Evolutionary conservation across 2,888 invertebrate species (phyloP).

Genomic region (Polia nebulosa): DNA sequence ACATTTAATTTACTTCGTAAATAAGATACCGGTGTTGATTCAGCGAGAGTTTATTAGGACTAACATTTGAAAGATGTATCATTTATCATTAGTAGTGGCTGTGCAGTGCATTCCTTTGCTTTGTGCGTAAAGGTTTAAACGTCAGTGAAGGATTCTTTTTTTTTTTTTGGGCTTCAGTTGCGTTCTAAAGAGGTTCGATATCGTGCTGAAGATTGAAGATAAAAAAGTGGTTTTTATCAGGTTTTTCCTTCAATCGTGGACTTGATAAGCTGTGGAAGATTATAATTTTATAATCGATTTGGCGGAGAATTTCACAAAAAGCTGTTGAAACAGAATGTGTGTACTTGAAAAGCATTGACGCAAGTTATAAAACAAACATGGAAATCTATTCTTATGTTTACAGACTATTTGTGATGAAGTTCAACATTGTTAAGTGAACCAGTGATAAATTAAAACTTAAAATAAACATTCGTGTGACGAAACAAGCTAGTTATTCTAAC

Average conservation of each 20-base stretch:
- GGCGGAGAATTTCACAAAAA: background rate
- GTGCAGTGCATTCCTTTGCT: constrained; percentile 34
- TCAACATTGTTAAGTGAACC: constrained; percentile 70
- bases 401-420: constrained; percentile 85
- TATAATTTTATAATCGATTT: constrained; percentile 21
- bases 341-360: constrained; percentile 42
- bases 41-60: constrained; percentile 45
- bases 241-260: constrained; percentile 3
- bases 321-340: constrained; percentile 46
- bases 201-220: constrained; percentile 18
- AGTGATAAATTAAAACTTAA: constrained; percentile 30
- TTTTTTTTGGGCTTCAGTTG: constrained; percentile 10
- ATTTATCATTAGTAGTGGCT: constrained; percentile 34
- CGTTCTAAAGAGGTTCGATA: constrained; percentile 13
- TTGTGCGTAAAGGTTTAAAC: constrained; percentile 3
- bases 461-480: constrained; percentile 16
- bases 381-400: constrained; percentile 87
- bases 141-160: constrained; percentile 18
- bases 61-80: constrained; percentile 34
- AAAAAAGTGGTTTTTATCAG: constrained; percentile 5
- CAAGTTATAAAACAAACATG: constrained; percentile 75
- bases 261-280: constrained; percentile 6
- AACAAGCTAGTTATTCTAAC: constrained; percentile 22
- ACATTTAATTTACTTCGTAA: constrained; percentile 43
- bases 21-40: constrained; percentile 48